Percentiles rank a stretch among this genome's conserved stretches.
Evolutionary conservation across 2,113 vertebrate species (phyloP).

Genomic region (Oncorhynchus masou): DNA sequence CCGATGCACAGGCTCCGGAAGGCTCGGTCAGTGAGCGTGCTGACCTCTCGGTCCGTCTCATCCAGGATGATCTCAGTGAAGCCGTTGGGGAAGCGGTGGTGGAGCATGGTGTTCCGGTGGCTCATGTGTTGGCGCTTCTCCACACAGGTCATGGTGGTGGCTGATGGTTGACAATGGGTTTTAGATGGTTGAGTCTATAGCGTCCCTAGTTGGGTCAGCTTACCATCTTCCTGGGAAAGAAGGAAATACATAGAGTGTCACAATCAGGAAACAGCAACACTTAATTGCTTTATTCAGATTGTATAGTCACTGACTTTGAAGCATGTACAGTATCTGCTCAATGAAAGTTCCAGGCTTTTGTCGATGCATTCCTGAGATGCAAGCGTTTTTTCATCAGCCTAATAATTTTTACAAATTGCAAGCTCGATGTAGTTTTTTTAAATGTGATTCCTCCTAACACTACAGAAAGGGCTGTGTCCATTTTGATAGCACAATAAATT

Average conservation of each 20-base stretch:
- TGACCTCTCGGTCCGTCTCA: slow-evolving; percentile 91
- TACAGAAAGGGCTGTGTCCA: not conserved
- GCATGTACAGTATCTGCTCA: not conserved
- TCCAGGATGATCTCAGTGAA: slow-evolving; percentile 89
- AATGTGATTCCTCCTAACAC: not conserved
- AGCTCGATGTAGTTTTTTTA: not conserved
- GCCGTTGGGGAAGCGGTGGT: slow-evolving; percentile 83
- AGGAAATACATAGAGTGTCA: not conserved
- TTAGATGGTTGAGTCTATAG: too few species aligned
- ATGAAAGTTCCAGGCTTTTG: not conserved
- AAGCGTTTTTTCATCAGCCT: not conserved
- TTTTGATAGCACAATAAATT: slow-evolving; percentile 20
- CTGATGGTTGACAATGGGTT: not conserved
- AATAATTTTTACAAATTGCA: not conserved
- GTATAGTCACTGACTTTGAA: not conserved
- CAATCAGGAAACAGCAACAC: not conserved
- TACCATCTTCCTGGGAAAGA: slow-evolving; percentile 5
- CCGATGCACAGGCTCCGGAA: slow-evolving; percentile 93
- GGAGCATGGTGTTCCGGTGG: slow-evolving; percentile 78
- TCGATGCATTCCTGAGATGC: not conserved
- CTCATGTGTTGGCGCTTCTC: slow-evolving; percentile 64
- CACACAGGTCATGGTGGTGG: slow-evolving; percentile 65
- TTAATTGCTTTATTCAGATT: too few species aligned
- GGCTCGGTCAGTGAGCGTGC: slow-evolving; percentile 90
- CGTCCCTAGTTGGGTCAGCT: slow-evolving; percentile 14